phyloP scores from a whole-genome alignment of 2,113 vertebrate species.

The Etheostoma cragini region DNA sequence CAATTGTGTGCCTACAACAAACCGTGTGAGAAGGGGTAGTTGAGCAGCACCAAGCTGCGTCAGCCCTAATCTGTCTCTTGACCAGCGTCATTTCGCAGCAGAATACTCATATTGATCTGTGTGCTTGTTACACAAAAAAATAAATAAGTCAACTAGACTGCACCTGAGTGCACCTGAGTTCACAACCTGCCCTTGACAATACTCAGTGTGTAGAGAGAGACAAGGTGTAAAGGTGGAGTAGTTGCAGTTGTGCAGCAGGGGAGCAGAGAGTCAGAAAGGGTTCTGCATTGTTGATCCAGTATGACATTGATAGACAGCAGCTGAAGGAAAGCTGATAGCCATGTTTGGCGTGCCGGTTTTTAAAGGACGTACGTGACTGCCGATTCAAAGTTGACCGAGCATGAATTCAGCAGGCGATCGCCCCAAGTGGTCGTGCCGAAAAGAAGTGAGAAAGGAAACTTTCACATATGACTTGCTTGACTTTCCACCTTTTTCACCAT shows the following conservation, averaged over 20 bases:
- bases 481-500: constrained; percentile 67
- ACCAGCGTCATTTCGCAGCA: constrained; percentile 69
- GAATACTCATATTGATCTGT: constrained; percentile 82
- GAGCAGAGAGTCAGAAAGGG: constrained; percentile 76
- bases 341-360: constrained; percentile 85
- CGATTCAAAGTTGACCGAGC: constrained; percentile 84
- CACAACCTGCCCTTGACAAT: constrained; percentile 82
- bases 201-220: constrained; percentile 41
- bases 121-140: constrained; percentile 77
- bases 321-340: constrained; percentile 87
- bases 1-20: constrained; percentile 28
- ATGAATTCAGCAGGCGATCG: constrained; percentile 82
- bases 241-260: constrained; percentile 75
- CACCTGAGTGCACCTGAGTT: constrained; percentile 80
- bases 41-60: constrained; percentile 52
- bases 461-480: constrained; percentile 71
- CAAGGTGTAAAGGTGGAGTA: constrained; percentile 57
- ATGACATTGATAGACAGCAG: constrained; percentile 88
- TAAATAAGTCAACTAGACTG: constrained; percentile 77
- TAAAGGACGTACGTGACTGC: constrained; percentile 85
- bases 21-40: constrained; percentile 40
- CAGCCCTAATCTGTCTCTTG: constrained; percentile 74
- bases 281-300: constrained; percentile 89
- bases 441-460: constrained; percentile 70
- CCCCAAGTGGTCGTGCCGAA: constrained; percentile 76